phyloP scores from a whole-genome alignment of 2,113 vertebrate species.

The Heterotis niloticus region DNA sequence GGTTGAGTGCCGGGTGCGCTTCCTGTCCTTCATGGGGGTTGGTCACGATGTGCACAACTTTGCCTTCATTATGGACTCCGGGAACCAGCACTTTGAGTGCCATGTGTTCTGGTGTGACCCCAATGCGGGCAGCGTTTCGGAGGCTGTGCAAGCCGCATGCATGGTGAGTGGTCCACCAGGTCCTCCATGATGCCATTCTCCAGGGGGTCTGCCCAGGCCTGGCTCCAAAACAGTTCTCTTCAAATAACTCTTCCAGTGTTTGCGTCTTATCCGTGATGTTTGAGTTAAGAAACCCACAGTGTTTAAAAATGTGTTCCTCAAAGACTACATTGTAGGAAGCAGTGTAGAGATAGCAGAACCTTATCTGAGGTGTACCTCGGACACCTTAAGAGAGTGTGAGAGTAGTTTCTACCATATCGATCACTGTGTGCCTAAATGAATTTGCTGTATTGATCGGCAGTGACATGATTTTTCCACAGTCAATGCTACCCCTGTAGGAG shows the following conservation, averaged over 20 bases:
- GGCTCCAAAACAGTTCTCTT: neutral
- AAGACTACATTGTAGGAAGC: no score
- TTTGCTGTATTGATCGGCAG: no score
- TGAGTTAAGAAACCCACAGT: no score
- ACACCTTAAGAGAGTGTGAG: no score
- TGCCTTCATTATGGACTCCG: constrained; percentile 95
- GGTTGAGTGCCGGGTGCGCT: constrained; percentile 93
- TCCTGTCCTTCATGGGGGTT: constrained; percentile 97
- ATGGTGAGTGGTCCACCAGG: constrained; percentile 78
- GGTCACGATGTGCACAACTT: constrained; percentile 86
- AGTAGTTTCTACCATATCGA: no score
- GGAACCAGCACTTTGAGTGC: constrained; percentile 89
- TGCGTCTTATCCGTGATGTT: no score
- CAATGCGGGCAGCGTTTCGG: constrained; percentile 86
- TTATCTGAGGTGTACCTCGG: no score
- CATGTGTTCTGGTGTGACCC: constrained; percentile 97
- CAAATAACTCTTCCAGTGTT: neutral
- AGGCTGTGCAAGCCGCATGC: constrained; percentile 95
- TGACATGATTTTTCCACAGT: no score
- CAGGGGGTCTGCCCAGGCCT: neutral
- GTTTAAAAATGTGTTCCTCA: no score
- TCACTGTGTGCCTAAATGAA: no score
- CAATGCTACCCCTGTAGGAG: no score
- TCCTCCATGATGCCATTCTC: neutral
- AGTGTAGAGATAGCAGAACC: no score